Percentiles rank a stretch among this genome's conserved stretches.
Conservation (phyloP, 2,888 invertebrate species). For the Lasioglossum malachurum region DNA sequence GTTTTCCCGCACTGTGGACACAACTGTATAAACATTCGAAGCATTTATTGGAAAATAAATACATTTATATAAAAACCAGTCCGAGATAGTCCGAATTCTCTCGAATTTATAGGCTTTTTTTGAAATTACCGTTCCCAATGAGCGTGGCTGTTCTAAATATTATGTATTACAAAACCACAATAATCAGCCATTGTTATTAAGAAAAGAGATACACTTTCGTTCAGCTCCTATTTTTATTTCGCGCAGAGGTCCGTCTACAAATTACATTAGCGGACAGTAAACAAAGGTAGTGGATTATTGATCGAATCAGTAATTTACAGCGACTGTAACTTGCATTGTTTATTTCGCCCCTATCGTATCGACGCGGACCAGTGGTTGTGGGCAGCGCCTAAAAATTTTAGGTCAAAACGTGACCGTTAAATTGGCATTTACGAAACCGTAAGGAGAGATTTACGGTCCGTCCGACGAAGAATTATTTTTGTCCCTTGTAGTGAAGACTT, state of each 20-base stretch:
- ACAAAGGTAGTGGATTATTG: background rate
- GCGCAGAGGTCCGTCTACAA: background rate
- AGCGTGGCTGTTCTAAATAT: background rate
- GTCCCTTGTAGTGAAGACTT: slow-evolving; percentile 16
- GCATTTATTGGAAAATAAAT: background rate
- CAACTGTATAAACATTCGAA: slow-evolving; percentile 2
- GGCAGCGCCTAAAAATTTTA: background rate
- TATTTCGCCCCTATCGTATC: background rate
- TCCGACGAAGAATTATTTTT: slow-evolving; percentile 44
- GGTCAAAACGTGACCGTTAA: slow-evolving; percentile 14
- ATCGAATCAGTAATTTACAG: background rate
- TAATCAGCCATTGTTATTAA: background rate
- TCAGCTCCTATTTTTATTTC: background rate
- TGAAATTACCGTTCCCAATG: background rate
- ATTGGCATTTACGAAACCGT: slow-evolving; percentile 7
- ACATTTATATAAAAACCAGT: background rate
- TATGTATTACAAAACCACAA: background rate
- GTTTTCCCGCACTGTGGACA: background rate
- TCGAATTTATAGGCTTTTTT: background rate
- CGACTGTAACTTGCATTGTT: background rate
- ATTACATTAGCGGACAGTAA: background rate
- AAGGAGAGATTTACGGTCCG: slow-evolving; percentile 28
- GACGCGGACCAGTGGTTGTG: background rate
- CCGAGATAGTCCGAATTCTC: background rate
- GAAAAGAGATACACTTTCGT: background rate